Conservation (phyloP, 2,797 vertebrate genomes). For the Tachyglossus aculeatus region DNA sequence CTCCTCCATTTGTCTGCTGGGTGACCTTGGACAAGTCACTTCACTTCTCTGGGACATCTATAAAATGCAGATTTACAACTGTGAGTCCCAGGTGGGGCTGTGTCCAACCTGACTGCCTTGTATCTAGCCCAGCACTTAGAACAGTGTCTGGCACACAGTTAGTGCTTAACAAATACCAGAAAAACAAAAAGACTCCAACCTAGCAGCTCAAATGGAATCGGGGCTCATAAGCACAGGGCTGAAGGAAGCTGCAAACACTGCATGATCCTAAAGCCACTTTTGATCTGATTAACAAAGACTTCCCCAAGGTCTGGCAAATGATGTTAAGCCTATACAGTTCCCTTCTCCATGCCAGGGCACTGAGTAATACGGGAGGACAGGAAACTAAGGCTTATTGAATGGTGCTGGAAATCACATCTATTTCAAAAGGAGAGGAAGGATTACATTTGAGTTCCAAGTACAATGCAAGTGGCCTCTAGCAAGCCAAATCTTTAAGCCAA, state of each 20-base stretch:
- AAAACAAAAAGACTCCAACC: neutral
- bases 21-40: no score
- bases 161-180: no score
- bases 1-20: no score
- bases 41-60: no score
- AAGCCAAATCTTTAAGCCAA: slow-evolving; percentile 15
- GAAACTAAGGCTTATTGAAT: slow-evolving; percentile 41
- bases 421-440: slow-evolving; percentile 30
- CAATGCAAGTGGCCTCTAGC: slow-evolving; percentile 32
- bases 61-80: no score
- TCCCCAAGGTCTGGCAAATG: slow-evolving; percentile 51
- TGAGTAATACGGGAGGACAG: slow-evolving; percentile 19
- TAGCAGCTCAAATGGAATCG: neutral
- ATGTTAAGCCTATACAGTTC: slow-evolving; percentile 40
- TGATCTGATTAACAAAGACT: slow-evolving; percentile 33
- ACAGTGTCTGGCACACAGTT: no score
- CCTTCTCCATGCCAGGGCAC: slow-evolving; percentile 1
- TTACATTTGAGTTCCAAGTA: slow-evolving; percentile 35
- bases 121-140: no score
- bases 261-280: neutral
- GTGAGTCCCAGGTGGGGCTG: no score
- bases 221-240: neutral
- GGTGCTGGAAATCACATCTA: slow-evolving; percentile 27
- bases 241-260: neutral
- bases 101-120: no score